A percentile compares a stretch with the other conserved stretches of the same genome.
Conservation (phyloP, 2,888 invertebrate genomes). For the Polyploca ridens region DNA sequence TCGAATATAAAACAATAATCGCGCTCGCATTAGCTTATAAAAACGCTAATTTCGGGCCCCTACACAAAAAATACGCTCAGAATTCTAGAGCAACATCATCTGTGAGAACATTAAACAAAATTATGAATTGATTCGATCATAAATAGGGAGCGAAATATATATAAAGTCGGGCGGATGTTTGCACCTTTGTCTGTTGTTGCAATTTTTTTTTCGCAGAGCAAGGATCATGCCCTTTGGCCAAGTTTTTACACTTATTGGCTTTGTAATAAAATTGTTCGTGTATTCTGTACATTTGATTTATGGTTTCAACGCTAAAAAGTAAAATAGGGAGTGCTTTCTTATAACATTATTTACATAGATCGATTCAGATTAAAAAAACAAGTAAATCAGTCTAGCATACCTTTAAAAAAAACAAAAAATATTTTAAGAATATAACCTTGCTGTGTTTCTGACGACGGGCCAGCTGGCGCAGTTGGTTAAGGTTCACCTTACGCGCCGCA, state of each 20-base stretch:
- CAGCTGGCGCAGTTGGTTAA: too few relatives aligned
- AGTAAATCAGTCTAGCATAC: too few relatives aligned
- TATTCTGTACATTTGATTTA: not conserved
- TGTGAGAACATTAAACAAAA: conserved; percentile 80
- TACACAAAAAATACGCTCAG: conserved; percentile 27
- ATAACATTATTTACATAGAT: too few relatives aligned
- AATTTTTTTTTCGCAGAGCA: conserved; percentile 33
- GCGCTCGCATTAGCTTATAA: conserved; percentile 20
- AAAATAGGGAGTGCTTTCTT: too few relatives aligned
- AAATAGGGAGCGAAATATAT: conserved; percentile 40
- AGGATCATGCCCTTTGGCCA: conserved; percentile 52
- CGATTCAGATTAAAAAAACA: too few relatives aligned
- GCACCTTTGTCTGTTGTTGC: conserved; percentile 42
- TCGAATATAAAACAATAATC: too few relatives aligned
- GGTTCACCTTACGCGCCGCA: too few relatives aligned
- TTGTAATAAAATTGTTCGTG: conserved; percentile 7
- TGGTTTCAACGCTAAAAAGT: not conserved
- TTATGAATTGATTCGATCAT: conserved; percentile 71
- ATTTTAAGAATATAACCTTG: too few relatives aligned
- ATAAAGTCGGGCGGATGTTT: conserved; percentile 61
- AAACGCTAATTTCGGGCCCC: conserved; percentile 41
- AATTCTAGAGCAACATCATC: conserved; percentile 42
- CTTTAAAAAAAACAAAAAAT: too few relatives aligned
- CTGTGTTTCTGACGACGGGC: too few relatives aligned
- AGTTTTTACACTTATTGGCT: conserved; percentile 36